Evolutionary conservation across 2,113 vertebrate genomes (phyloP).

Genomic region (Poicephalus gulielmi): DNA sequence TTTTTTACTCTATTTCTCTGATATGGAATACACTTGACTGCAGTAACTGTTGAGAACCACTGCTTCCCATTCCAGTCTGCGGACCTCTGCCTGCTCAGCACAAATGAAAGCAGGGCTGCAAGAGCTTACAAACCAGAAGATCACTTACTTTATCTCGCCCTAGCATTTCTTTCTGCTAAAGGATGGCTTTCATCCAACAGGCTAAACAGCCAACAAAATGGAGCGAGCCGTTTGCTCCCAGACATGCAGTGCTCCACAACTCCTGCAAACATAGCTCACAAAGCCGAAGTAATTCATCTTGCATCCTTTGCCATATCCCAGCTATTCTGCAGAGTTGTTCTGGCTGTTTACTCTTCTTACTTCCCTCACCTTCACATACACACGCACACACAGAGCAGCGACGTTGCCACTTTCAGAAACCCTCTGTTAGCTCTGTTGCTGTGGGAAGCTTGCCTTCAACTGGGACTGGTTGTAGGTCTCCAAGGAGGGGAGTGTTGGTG

Average conservation of each 20-base stretch:
- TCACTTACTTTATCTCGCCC: not conserved
- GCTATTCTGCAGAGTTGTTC: not conserved
- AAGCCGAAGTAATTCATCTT: not conserved
- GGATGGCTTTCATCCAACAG: not conserved
- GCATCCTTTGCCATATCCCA: not conserved
- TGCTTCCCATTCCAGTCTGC: not conserved
- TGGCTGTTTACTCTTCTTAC: not conserved
- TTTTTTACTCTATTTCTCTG: not conserved
- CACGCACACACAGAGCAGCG: not conserved
- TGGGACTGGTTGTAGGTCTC: slow-evolving; percentile 65
- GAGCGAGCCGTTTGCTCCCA: not conserved
- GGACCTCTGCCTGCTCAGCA: not conserved
- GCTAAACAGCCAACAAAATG: not conserved
- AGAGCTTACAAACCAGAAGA: not conserved
- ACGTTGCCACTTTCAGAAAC: slow-evolving; percentile 7
- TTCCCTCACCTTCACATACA: not conserved
- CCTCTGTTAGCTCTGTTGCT: slow-evolving; percentile 34
- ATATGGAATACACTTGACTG: not conserved
- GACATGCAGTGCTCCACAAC: not conserved
- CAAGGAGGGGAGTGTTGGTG: slow-evolving; percentile 51
- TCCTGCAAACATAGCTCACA: not conserved
- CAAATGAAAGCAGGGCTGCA: not conserved
- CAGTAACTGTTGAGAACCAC: not conserved
- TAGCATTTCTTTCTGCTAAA: slow-evolving; percentile 1
- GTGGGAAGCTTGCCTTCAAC: slow-evolving; percentile 52